phyloP scores from a whole-genome alignment of 1,140 invertebrate genomes.

The Episyrphus balteatus region DNA sequence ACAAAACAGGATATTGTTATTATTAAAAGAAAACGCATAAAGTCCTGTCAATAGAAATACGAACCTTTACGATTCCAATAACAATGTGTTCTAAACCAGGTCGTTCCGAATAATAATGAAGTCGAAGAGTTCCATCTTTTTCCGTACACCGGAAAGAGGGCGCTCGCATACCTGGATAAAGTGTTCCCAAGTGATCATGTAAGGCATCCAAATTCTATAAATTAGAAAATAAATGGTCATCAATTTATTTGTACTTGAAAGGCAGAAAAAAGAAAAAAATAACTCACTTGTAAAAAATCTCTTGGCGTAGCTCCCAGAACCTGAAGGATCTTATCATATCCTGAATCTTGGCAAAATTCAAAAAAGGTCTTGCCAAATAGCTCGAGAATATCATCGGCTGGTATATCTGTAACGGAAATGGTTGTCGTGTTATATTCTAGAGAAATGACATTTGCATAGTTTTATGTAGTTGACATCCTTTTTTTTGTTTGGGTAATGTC shows the following conservation, averaged over 20 bases:
- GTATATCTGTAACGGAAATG: conserved; percentile 57
- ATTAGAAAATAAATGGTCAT: neutral
- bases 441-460: neutral
- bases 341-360: conserved; percentile 89
- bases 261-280: too few relatives aligned
- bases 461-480: neutral
- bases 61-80: conserved; percentile 87
- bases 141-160: conserved; percentile 87
- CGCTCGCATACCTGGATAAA: conserved; percentile 87
- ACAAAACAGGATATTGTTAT: neutral
- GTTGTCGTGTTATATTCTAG: neutral
- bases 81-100: conserved; percentile 89
- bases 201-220: conserved; percentile 79
- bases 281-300: conserved; percentile 74
- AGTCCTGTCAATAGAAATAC: neutral
- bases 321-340: conserved; percentile 86
- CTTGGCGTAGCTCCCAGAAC: conserved; percentile 83
- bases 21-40: neutral
- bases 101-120: conserved; percentile 89
- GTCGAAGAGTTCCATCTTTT: conserved; percentile 72
- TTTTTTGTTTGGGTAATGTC: neutral
- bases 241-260: neutral
- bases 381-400: conserved; percentile 81
- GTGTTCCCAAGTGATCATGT: conserved; percentile 84
- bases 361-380: conserved; percentile 90